phyloP scores from a whole-genome alignment of 2,113 vertebrate genomes.

The Tychaedon coryphoeus region DNA sequence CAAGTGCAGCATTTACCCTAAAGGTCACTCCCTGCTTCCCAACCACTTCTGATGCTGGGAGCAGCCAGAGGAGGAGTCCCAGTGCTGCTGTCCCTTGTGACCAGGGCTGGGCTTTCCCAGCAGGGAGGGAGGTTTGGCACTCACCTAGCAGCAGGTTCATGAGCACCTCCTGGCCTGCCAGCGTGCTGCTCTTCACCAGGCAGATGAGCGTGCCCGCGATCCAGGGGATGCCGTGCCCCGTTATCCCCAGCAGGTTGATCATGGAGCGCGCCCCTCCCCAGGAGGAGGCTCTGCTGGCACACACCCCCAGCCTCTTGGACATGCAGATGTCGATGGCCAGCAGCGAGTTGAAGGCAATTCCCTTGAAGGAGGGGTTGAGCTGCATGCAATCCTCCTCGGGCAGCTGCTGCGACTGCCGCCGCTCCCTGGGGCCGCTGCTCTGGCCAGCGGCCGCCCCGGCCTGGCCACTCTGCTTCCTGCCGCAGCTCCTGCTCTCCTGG shows the following conservation, averaged over 20 bases:
- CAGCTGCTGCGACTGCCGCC: slow-evolving; percentile 80
- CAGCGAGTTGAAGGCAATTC: slow-evolving; percentile 91
- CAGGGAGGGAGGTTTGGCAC: slow-evolving; percentile 17
- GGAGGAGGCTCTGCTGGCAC: slow-evolving; percentile 82
- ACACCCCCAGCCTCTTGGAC: slow-evolving; percentile 94
- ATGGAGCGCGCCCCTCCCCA: slow-evolving; percentile 94
- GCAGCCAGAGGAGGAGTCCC: slow-evolving; percentile 39
- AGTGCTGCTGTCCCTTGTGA: neutral
- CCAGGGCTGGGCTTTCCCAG: neutral
- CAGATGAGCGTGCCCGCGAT: slow-evolving; percentile 91
- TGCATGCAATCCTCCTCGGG: slow-evolving; percentile 97
- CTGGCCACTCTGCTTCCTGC: slow-evolving; percentile 68
- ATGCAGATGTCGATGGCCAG: slow-evolving; percentile 95
- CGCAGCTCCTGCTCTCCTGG: slow-evolving; percentile 70
- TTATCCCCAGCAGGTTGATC: slow-evolving; percentile 88
- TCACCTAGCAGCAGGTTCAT: slow-evolving; percentile 96
- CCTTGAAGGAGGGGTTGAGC: slow-evolving; percentile 94
- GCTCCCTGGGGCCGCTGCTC: slow-evolving; percentile 73
- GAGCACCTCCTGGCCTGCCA: slow-evolving; percentile 93
- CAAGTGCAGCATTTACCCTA: neutral
- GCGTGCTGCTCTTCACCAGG: slow-evolving; percentile 90
- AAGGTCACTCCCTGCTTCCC: neutral
- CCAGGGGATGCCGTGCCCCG: slow-evolving; percentile 92
- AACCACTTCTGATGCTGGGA: neutral
- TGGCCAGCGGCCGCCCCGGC: slow-evolving; percentile 61